These are phyloP conservation scores for Dysmachus trigonus DNA, from an alignment of 2,888 invertebrate species.

Conservation along the genomic window DNA sequence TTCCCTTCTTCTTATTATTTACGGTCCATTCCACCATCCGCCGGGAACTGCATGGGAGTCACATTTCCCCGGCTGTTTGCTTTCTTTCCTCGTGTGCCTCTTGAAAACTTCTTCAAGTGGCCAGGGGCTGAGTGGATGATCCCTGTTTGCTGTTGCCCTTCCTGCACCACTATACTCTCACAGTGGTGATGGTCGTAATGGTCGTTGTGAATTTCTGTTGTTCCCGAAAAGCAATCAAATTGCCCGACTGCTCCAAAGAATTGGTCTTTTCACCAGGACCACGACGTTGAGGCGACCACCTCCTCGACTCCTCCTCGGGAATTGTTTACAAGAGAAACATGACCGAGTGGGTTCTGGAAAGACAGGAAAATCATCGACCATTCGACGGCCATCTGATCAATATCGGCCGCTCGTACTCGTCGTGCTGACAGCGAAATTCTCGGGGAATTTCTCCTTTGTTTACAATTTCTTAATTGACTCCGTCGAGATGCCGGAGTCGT, in stretches of 20 bases:
- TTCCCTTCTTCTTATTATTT: background rate
- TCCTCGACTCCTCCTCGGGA: background rate
- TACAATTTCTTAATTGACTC: background rate
- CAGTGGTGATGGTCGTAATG: background rate
- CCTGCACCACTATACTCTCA: background rate
- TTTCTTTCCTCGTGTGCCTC: background rate
- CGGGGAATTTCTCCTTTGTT: background rate
- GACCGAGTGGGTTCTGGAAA: background rate
- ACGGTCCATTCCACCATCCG: background rate
- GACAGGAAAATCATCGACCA: background rate
- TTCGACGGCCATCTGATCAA: slow-evolving; percentile 3
- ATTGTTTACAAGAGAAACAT: background rate
- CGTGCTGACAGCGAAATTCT: background rate
- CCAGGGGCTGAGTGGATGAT: background rate
- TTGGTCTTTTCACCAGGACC: background rate
- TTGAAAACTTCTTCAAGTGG: background rate
- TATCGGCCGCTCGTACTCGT: background rate
- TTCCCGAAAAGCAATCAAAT: background rate
- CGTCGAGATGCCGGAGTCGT: background rate
- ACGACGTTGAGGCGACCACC: background rate
- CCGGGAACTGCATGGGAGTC: background rate
- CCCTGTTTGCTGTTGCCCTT: background rate
- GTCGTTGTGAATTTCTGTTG: background rate
- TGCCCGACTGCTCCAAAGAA: background rate
- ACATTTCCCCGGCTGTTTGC: background rate